Percentiles rank a stretch among this genome's conserved stretches.
Evolutionary conservation across 2,888 invertebrate species (phyloP).

Genomic region (Epirrhoe alternata): DNA sequence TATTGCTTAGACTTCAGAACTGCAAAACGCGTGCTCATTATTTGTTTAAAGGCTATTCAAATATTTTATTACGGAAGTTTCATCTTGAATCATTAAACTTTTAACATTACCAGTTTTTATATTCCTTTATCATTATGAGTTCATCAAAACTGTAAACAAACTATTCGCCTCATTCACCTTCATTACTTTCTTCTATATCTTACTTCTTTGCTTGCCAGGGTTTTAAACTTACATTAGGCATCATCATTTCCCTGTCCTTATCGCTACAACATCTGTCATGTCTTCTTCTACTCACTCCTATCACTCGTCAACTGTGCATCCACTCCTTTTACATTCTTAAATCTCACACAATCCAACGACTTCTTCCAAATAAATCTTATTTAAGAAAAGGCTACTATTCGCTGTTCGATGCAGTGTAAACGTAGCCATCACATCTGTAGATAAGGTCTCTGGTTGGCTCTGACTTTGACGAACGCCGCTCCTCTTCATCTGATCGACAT

Average conservation of each 20-base stretch:
- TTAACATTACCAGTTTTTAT: conserved; percentile 1
- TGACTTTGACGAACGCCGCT: conserved; percentile 73
- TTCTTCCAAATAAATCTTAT: neutral
- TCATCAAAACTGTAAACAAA: neutral
- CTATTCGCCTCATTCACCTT: neutral
- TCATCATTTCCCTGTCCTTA: no score
- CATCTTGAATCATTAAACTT: neutral
- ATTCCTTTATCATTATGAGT: neutral
- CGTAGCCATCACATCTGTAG: conserved; percentile 51
- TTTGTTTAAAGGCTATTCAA: neutral
- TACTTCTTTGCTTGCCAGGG: no score
- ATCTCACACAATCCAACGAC: no score
- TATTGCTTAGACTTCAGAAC: neutral
- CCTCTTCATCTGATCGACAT: conserved; percentile 64
- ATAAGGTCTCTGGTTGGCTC: conserved; percentile 53
- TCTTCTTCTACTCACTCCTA: no score
- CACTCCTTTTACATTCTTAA: no score
- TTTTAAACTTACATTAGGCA: no score
- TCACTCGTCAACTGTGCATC: no score
- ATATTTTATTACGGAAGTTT: neutral
- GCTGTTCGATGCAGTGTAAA: conserved; percentile 50
- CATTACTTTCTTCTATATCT: no score
- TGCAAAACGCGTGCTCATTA: conserved; percentile 1
- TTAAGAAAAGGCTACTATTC: neutral
- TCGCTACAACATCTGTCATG: no score